Evolutionary conservation across 64 coral and sea anemone species (phyloP).

Genomic region (Anthopleura sola): DNA sequence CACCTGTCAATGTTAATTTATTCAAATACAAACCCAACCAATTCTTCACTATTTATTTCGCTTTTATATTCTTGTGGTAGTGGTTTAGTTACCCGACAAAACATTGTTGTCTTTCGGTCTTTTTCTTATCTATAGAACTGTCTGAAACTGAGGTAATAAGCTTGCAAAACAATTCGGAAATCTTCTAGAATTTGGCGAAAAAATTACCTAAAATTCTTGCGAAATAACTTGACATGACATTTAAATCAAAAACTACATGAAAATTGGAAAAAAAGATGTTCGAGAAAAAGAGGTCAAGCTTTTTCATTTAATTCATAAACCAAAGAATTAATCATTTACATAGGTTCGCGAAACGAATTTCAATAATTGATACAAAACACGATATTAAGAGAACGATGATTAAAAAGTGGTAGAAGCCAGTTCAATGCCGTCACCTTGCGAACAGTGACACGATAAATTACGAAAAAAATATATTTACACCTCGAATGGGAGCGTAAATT

Average conservation of each 20-base stretch:
- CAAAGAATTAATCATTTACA: too few relatives aligned
- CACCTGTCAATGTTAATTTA: background rate
- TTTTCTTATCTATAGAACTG: too few relatives aligned
- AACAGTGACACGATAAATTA: background rate
- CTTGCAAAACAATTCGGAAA: too few relatives aligned
- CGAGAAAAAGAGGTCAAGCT: too few relatives aligned
- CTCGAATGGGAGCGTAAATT: background rate
- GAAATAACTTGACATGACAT: too few relatives aligned
- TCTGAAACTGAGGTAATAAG: too few relatives aligned
- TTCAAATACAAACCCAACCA: background rate
- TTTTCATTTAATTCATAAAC: too few relatives aligned
- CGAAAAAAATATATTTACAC: background rate
- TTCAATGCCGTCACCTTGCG: background rate
- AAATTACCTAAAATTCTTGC: too few relatives aligned
- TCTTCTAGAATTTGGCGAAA: too few relatives aligned
- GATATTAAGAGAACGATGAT: background rate
- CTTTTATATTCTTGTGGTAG: background rate
- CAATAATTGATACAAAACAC: background rate
- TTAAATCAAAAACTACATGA: too few relatives aligned
- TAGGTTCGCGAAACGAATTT: slow-evolving; percentile 5
- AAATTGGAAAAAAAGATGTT: too few relatives aligned
- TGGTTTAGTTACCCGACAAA: background rate
- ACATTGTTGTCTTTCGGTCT: too few relatives aligned
- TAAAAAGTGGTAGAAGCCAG: background rate
- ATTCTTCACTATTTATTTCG: background rate